Evolutionary conservation across 2,797 vertebrate species (phyloP).

Genomic region (Hyperoplus immaculatus): DNA sequence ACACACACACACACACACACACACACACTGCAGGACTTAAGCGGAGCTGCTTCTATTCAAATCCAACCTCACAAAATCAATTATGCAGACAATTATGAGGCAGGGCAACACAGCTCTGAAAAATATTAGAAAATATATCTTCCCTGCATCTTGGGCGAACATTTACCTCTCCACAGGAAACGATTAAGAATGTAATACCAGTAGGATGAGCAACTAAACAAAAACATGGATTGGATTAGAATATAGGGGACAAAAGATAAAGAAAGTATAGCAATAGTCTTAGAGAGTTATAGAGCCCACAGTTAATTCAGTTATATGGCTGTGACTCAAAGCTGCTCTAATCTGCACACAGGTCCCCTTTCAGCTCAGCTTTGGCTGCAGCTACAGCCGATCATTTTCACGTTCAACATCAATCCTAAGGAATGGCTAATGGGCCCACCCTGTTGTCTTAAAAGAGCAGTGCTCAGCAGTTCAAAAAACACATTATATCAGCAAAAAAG

Average conservation of each 20-base stretch:
- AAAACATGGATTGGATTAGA: neutral
- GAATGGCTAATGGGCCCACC: constrained; percentile 69
- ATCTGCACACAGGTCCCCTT: constrained; percentile 10
- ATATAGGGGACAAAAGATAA: neutral
- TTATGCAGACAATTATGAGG: constrained; percentile 34
- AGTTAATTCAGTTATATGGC: neutral
- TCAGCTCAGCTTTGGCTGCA: constrained; percentile 27
- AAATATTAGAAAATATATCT: neutral
- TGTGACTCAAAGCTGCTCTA: constrained; percentile 21
- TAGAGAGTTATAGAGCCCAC: neutral
- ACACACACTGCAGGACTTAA: constrained; percentile 8
- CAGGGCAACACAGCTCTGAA: constrained; percentile 3
- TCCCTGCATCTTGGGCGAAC: neutral
- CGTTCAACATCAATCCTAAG: constrained; percentile 65
- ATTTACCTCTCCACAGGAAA: constrained; percentile 26
- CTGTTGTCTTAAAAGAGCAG: constrained; percentile 66
- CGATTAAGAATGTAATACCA: constrained; percentile 14
- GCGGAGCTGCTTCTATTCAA: constrained; percentile 28
- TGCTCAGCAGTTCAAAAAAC: constrained; percentile 73
- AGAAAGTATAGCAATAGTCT: neutral
- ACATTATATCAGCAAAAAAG: constrained; percentile 71
- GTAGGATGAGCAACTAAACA: constrained; percentile 5
- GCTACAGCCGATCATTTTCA: constrained; percentile 48
- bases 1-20: constrained; percentile 11
- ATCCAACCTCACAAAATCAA: constrained; percentile 32